Base-by-base conservation (phyloP, 2,888 invertebrate species). In the Eustalomyia histrio region DNA sequence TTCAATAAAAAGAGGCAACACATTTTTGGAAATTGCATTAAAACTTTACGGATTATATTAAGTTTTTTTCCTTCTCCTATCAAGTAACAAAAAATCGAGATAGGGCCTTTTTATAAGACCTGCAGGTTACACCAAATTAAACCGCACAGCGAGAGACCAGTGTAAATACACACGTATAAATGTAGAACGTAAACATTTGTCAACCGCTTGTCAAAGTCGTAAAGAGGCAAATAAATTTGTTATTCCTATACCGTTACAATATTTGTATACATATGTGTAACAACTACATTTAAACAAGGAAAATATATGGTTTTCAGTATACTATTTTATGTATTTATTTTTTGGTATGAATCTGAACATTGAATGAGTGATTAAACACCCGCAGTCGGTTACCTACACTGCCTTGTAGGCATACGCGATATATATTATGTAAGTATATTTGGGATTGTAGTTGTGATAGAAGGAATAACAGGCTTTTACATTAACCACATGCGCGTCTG, bases 401-500 rank as follows among this genome's bases (percentile, higher is more conserved):
- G 6, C 43, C n/a, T 47, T 14, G 1, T 47, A n/a, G 43, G 43
- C n/a, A 39, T 39, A 39, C 12, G 12, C 1, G 12, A 39, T 39
- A 39, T 14, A 14, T 2, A 14, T 6, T 47, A 47, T 14, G 8
- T 43, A 39, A 16, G 3, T 17, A 16, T 39, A 6, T 18, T n/a
- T 18, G 18, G 18, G 35, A 14, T 29, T 33, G 50, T 29, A 29
- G 52, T 52, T 18, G 10, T 18, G 17, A n/a, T 43, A 55, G 53
- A 76, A 58, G 17, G 18, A 69, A 65, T 67, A 35, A 50, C 43
- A 69, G 47, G 72, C 64, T 73, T 71, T 61, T 33, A 61, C 67
- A 79, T 88, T 87, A 88, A 86, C 88, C 87, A 89, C 88, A 88
- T 88, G 89, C 87, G 88, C 88, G 87, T 86, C 87, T 89, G 89